Base-by-base conservation (phyloP, 1,140 invertebrate genomes). In the Epicauta chinensis region DNA sequence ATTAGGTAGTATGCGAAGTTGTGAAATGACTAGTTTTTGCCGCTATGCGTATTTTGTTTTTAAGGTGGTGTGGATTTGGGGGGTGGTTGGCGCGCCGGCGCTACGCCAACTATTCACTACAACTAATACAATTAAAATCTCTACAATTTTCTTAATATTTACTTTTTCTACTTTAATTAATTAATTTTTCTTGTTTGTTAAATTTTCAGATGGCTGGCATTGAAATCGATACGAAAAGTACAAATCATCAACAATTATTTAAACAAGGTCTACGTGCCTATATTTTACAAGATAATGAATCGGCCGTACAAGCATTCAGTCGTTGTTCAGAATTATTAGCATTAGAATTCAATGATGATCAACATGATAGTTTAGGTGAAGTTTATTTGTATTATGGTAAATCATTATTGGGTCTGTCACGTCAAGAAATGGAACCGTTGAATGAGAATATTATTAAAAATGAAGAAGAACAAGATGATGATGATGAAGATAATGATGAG, bases 361-460 rank as follows among this genome's bases (percentile, higher is more conserved):
- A 81, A 0, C 79, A 84, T 57, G 84, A 93, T 65, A 86, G 86
- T 7, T 38, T 69, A 68, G 91, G 81, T 10, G 90, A 93, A 41
- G 84, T 86, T 9, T 93, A 93, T 70, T 81, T 89, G 1, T 61
- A 61, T 31, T 69, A 69, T 34, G 67, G 65, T 0, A 83, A 84
- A 66, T 81, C 91, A 2, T 71, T 96, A 3, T 73, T 95, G 13
- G 88, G 89, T 51, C 66, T 93, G 30, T 82, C 87, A 0, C 76
- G 91, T 61, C 81, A 86, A 61, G 91, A 96, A 64, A 80, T 77
- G 60, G 86, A 82, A 30, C 85, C 93, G 1, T 71, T 93, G 3
- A 90, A 87, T 3, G 81, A 83, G 64, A 83, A 79, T 35, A 71
- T 89, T 17, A 79, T 84, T 74, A 56, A 75, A 70, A 72, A 78